Percentiles rank a stretch among this genome's conserved stretches.
phyloP scores from a whole-genome alignment of 2,888 invertebrate species.

The Tetheella fluctuosa region DNA sequence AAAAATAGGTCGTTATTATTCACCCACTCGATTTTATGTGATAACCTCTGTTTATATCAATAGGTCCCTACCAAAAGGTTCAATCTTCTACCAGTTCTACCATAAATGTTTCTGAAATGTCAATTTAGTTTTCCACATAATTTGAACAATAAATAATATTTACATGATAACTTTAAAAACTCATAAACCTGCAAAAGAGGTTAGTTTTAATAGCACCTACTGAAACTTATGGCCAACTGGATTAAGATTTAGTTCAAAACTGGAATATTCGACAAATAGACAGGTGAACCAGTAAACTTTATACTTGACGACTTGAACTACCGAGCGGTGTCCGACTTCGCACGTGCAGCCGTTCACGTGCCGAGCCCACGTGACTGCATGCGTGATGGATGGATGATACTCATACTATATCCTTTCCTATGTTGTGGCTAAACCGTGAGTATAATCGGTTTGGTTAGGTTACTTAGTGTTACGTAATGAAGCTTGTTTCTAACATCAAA shows the following conservation, averaged over 20 bases:
- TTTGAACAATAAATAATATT: too few relatives aligned
- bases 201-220: too few relatives aligned
- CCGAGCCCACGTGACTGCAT: not conserved
- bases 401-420: not conserved
- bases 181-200: too few relatives aligned
- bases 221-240: not conserved
- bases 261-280: not conserved
- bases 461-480: not conserved
- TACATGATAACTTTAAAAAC: too few relatives aligned
- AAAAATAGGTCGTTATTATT: too few relatives aligned
- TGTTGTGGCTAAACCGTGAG: not conserved
- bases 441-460: not conserved
- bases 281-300: not conserved
- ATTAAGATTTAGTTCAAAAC: not conserved
- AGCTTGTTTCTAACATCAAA: not conserved
- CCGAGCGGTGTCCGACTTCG: not conserved
- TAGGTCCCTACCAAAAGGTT: too few relatives aligned
- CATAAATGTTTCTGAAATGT: too few relatives aligned
- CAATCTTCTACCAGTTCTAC: too few relatives aligned
- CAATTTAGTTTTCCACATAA: too few relatives aligned
- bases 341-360: not conserved
- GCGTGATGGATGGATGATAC: constrained; percentile 1
- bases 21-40: too few relatives aligned
- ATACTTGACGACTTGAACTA: not conserved
- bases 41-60: too few relatives aligned